phyloP scores from a whole-genome alignment of 2,113 vertebrate genomes.

The Heliornis fulica region DNA sequence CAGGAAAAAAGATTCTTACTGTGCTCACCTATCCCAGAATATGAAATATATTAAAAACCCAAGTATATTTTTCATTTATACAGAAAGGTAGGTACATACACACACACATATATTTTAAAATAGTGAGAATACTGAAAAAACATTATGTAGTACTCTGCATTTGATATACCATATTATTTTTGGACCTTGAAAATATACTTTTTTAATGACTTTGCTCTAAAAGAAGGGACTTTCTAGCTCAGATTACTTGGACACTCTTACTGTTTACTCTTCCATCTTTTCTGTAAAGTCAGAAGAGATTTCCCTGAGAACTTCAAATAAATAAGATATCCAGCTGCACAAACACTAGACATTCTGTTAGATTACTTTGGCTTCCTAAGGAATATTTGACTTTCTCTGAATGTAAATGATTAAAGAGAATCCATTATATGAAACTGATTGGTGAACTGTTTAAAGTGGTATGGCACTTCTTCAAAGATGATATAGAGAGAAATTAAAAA shows the following conservation, averaged over 20 bases:
- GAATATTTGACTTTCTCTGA: constrained; percentile 74
- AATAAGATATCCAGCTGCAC: constrained; percentile 94
- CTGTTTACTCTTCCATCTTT: constrained; percentile 81
- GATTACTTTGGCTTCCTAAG: constrained; percentile 77
- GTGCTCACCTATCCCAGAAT: constrained; percentile 27
- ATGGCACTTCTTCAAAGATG: constrained; percentile 40
- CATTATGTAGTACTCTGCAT: constrained; percentile 69
- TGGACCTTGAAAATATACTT: constrained; percentile 79
- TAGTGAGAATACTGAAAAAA: constrained; percentile 68
- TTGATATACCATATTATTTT: constrained; percentile 83
- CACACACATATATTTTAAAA: constrained; percentile 21
- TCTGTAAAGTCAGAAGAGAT: constrained; percentile 85
- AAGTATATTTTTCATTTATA: constrained; percentile 15
- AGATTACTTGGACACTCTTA: constrained; percentile 78
- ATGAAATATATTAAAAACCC: not conserved
- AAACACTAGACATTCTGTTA: constrained; percentile 83
- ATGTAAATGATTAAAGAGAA: constrained; percentile 79
- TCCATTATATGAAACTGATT: constrained; percentile 66
- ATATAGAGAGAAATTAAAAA: constrained; percentile 8
- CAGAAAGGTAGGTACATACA: not conserved
- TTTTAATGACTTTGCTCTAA: constrained; percentile 76
- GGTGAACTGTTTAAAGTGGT: constrained; percentile 67
- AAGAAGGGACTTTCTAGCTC: constrained; percentile 80
- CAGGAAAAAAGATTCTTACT: not conserved
- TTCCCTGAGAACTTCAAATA: constrained; percentile 87